A percentile compares a stretch with the other conserved stretches of the same genome.
Evolutionary conservation across 2,888 invertebrate genomes (phyloP).

Genomic region (Callosobruchus maculatus): DNA sequence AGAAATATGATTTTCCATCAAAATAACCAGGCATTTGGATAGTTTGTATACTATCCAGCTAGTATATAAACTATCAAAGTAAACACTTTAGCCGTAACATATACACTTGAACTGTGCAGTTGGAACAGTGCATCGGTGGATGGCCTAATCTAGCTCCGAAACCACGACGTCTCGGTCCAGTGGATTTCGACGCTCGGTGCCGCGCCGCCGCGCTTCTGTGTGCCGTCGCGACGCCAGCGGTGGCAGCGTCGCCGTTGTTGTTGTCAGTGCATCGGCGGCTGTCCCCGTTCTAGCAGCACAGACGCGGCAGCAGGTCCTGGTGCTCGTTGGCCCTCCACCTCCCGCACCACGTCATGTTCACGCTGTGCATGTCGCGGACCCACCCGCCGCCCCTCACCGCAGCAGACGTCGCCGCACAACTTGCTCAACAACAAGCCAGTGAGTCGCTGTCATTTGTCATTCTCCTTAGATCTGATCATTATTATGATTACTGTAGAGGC

Average conservation of each 20-base stretch:
- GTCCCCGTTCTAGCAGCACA: neutral
- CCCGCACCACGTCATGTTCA: neutral
- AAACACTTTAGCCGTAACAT: too few species aligned
- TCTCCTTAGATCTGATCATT: neutral
- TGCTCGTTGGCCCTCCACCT: neutral
- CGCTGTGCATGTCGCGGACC: neutral
- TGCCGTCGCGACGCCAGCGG: neutral
- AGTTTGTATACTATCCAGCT: too few species aligned
- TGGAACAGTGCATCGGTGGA: too few species aligned
- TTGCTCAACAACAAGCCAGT: neutral
- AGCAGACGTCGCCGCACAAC: neutral
- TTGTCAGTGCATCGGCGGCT: neutral
- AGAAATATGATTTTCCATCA: too few species aligned
- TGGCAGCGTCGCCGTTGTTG: neutral
- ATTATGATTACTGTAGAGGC: too few species aligned
- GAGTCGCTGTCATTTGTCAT: neutral
- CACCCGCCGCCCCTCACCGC: neutral
- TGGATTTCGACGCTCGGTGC: neutral
- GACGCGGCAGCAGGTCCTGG: neutral
- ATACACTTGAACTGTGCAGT: too few species aligned
- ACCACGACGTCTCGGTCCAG: neutral
- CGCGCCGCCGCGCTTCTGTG: neutral
- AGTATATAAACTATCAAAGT: too few species aligned
- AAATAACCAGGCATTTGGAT: too few species aligned
- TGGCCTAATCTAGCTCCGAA: neutral